Evolutionary conservation across 2,113 vertebrate genomes (phyloP).

Genomic region (Sula dactylatra): DNA sequence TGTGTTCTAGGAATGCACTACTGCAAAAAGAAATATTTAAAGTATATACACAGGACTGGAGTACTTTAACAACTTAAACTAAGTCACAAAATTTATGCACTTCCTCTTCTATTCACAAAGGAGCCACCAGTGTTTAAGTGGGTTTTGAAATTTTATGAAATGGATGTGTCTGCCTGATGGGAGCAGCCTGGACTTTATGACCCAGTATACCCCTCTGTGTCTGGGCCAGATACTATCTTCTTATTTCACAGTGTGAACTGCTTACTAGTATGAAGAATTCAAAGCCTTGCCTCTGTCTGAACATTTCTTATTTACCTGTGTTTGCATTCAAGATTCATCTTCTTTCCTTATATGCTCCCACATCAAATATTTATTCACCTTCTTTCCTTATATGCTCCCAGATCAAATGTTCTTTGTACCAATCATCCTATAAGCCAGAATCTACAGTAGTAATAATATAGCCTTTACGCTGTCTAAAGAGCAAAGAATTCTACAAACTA

Average conservation of each 20-base stretch:
- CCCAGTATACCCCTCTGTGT: background rate
- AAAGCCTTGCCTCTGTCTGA: background rate
- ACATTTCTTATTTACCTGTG: background rate
- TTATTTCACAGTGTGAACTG: background rate
- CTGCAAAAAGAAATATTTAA: background rate
- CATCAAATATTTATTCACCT: background rate
- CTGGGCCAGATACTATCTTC: background rate
- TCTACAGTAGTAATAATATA: background rate
- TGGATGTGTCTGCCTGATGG: background rate
- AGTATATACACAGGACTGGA: background rate
- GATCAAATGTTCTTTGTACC: background rate
- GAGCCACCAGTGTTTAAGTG: background rate
- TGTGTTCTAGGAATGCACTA: background rate
- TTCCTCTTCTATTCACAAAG: background rate
- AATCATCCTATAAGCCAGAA: background rate
- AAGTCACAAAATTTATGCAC: background rate
- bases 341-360: background rate
- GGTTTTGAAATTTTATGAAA: background rate
- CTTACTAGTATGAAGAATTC: background rate
- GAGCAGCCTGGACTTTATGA: background rate
- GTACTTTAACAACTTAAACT: background rate
- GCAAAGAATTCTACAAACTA: background rate
- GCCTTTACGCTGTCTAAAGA: background rate
- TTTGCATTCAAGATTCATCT: background rate
- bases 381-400: background rate